Base-by-base conservation (phyloP, 2,797 vertebrate species). In the Siniperca obscura region DNA sequence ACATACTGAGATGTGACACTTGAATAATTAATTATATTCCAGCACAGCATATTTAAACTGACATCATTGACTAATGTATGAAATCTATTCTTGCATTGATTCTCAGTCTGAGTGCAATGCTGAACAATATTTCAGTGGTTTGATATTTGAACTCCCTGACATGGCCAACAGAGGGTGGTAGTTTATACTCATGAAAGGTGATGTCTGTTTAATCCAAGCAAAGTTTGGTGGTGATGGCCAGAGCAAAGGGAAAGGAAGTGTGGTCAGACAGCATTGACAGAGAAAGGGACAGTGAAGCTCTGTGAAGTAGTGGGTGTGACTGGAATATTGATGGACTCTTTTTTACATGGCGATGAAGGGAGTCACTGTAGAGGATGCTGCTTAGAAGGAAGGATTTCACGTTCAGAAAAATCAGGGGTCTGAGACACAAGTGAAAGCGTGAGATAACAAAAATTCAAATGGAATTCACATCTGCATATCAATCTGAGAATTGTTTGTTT, bases 271-370 rank as follows among this genome's bases (percentile, higher is more conserved):
- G 86, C 88, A 90, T 90, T 93, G 90, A 92, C 77, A 72, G 85
- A 77, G 84, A 80, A 70, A 65, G 64, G 84, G 86, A 93, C 93
- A 95, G 86, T 82, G 93, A 81, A 74, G 89, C 92, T 93, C 91
- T 94, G 92, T 94, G 89, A 92, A 84, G 80, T 67, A 59, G 70
- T 79, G 46, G 36, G 56, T 84, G 91, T 91, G 92, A 88, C 57
- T 50, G 70, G 93, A 94, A 94, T 94, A 90, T 44, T 79, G 86
- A 95, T 91, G 67, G 65, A 38, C 76, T 86, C 73, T 82, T 85
- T 90, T 90, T 87, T 79, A 84, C 53, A 50, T 60, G 67, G 84
- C 46, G 17, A 92, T 91, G 83, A 94, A 95, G 75, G 87, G 87
- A 89, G 81, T 73, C 90, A 86, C 86, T 93, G 91, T 93, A 69